Evolutionary conservation across 2,888 invertebrate species (phyloP), one percentile per base, ranked within the genome.

Genomic region (Caenorhabditis sp.): DNA sequence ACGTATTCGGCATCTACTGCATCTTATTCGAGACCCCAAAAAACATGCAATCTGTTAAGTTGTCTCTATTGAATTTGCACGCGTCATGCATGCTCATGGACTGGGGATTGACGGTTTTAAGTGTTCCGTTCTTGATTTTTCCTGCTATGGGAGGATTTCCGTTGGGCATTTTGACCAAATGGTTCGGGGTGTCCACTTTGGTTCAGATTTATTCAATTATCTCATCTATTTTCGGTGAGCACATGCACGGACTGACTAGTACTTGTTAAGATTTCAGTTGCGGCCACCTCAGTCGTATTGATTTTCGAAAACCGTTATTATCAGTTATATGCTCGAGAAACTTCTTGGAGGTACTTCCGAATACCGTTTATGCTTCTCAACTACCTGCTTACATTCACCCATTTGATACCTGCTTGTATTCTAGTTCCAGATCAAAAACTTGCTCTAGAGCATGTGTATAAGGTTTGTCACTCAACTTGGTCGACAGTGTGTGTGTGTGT

Each of bases 231-330:
- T 63, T 63, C 28, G 41, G 63, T 63, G 2, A 47, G 63, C 47
- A 24, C n/a, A n/a, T n/a, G n/a, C n/a, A n/a, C n/a, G n/a, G n/a
- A n/a, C n/a, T n/a, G n/a, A n/a, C n/a, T n/a, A n/a, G n/a, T n/a
- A n/a, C n/a, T n/a, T n/a, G n/a, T n/a, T n/a, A n/a, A n/a, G 6
- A n/a, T 63, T 63, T 12, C 44, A 63, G 63, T 41, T 16, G 63
- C 47, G 12, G 24, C 44, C 14, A n/a, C 14, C 0, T 63, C 63
- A n/a, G 47, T 63, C 16, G 44, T 44, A 5, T 7, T 63, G 0
- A 47, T 63, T 0, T 44, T 63, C n/a, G 63, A 63, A 44, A 63
- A 63, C 26, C 63, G 63, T 0, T 63, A 24, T 24, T 63, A 63
- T 47, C 63, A 63, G 10, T 14, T 63, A 8, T 63, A 24, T 28